Conservation (phyloP, 2,888 invertebrate species). For the Synergus itoensis region DNA sequence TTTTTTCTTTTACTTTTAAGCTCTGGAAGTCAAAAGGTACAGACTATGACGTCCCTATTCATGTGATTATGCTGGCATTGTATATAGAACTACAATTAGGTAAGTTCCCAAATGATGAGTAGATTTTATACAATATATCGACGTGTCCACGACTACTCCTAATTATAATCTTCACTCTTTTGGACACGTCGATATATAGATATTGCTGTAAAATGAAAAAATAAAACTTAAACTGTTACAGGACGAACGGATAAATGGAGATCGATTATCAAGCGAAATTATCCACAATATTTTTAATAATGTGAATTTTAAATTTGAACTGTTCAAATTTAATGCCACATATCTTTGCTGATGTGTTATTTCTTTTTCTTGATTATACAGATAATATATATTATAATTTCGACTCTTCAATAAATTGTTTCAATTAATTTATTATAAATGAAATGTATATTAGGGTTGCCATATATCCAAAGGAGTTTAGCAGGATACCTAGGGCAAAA, state of each 20-base stretch:
- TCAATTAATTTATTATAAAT: neutral
- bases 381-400: neutral
- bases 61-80: conserved; percentile 83
- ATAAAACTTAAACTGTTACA: neutral
- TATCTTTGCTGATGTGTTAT: neutral
- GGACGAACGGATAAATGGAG: conserved; percentile 33
- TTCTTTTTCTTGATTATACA: neutral
- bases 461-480: too few relatives aligned
- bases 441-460: neutral
- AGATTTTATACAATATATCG: neutral
- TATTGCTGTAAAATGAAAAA: neutral
- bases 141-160: too few relatives aligned
- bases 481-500: too few relatives aligned
- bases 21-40: conserved; percentile 80
- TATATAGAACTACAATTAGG: conserved; percentile 84
- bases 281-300: conserved; percentile 26
- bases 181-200: neutral
- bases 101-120: conserved; percentile 62
- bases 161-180: too few relatives aligned
- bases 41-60: conserved; percentile 80
- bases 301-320: neutral
- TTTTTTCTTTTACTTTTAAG: conserved; percentile 64
- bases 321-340: neutral
- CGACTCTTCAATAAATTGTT: neutral
- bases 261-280: conserved; percentile 30